A percentile compares a stretch with the other conserved stretches of the same genome.
Conservation (phyloP, 2,113 vertebrate species). For the Callochromis pleurospilus region DNA sequence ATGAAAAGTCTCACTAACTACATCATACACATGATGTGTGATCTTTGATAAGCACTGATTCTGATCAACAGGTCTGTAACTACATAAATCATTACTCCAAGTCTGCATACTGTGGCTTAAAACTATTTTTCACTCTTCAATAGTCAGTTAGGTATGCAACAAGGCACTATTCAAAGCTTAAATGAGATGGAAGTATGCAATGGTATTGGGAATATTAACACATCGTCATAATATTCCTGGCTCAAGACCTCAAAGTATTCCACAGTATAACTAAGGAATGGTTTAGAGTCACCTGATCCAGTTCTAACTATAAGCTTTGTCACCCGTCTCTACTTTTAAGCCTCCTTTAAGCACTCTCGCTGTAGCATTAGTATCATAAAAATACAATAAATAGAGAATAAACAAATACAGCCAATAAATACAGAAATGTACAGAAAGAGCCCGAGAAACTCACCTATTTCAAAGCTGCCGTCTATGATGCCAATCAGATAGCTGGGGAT, state of each 20-base stretch:
- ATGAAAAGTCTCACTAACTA: background rate
- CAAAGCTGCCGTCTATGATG: conserved; percentile 92
- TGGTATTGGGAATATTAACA: background rate
- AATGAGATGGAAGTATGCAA: background rate
- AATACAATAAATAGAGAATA: background rate
- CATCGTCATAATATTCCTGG: background rate
- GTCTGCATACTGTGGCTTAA: background rate
- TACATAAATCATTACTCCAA: background rate
- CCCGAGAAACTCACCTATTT: conserved; percentile 81
- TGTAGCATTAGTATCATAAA: background rate
- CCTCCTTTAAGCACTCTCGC: background rate
- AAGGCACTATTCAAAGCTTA: background rate
- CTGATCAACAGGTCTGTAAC: background rate
- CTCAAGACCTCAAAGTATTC: background rate
- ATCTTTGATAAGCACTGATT: background rate
- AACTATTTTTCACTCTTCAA: background rate
- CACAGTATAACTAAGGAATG: background rate
- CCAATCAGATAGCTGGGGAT: conserved; percentile 90
- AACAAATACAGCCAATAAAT: background rate
- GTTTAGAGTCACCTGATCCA: background rate
- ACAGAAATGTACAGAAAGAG: background rate
- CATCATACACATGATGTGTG: background rate
- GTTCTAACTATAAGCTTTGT: background rate
- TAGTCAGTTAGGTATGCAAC: background rate
- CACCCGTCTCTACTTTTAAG: background rate